Evolutionary conservation across 2,797 vertebrate species (phyloP), one percentile per base, ranked within the genome.

Genomic region (Crocodylus rhombifer): DNA sequence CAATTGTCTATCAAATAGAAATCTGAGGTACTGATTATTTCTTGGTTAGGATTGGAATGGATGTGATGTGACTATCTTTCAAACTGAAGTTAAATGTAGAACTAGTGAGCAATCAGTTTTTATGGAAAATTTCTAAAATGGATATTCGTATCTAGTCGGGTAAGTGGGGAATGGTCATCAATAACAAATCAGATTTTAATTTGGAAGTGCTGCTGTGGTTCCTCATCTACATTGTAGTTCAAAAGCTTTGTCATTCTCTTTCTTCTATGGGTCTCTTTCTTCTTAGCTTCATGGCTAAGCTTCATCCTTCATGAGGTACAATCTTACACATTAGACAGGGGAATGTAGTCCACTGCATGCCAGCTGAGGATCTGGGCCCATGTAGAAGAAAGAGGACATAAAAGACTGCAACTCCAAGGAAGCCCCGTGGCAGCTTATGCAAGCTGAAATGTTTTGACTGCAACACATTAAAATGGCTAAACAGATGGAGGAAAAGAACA

Each of bases 361-460:
- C 86, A 30, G 60, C 83, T 86, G 77, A 86, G 60, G n/a, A 71
- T 28, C 64, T 17, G 88, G 77, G 60, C 12, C 65, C 69, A 4
- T 92, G 65, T 84, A 79, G 36, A 84, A 84, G 14, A 94, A 62
- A 95, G 81, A 89, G 88, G 79, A 85, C 86, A 77, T 26, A 28
- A 81, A 21, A 86, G 91, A 92, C 17, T 23, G 25, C 61, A 62
- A 77, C 78, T 93, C 55, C 28, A 42, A 23, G 61, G 84, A 90
- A 86, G 1, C 0, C 89, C 5, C 86, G 78, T 76, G 86, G 85
- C 80, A 91, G 83, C 69, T 74, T 28, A 82, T 88, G 61, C 73
- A 92, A 91, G 87, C 2, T 91, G 69, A 87, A 92, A 88, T n/a
- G 20, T 86, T 90, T 90, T 80, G 69, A 55, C 73, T 74, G 63